Conservation (phyloP, 2,888 invertebrate genomes). For the Druceiella hillmani region DNA sequence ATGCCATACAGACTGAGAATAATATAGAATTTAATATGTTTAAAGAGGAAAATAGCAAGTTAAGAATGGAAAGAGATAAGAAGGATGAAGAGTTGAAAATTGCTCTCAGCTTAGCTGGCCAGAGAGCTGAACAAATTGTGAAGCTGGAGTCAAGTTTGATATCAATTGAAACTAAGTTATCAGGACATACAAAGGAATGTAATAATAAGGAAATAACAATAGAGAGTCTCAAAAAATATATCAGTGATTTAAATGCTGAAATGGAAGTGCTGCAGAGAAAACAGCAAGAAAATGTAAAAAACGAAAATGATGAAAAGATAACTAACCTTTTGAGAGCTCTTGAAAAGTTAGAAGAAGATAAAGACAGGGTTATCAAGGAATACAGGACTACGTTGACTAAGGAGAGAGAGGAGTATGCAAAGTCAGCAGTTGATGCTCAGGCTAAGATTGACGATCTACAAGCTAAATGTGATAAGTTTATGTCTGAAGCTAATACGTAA, state of each 20-base stretch:
- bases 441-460: constrained; percentile 34
- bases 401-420: constrained; percentile 46
- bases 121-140: constrained; percentile 34
- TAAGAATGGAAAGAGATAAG: constrained; percentile 29
- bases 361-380: constrained; percentile 38
- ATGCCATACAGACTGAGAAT: constrained; percentile 36
- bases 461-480: constrained; percentile 36
- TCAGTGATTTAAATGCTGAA: constrained; percentile 31
- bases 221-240: constrained; percentile 28
- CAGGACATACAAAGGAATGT: constrained; percentile 31
- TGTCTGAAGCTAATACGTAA: no score
- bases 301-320: constrained; percentile 34
- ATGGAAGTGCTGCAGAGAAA: constrained; percentile 29
- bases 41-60: constrained; percentile 25
- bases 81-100: constrained; percentile 35
- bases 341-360: constrained; percentile 42
- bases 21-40: constrained; percentile 27
- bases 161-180: constrained; percentile 32
- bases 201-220: constrained; percentile 33
- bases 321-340: constrained; percentile 38
- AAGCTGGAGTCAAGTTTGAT: constrained; percentile 36
- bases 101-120: constrained; percentile 33
- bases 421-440: constrained; percentile 35
- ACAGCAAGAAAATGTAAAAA: constrained; percentile 27
- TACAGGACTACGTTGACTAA: constrained; percentile 46